phyloP scores from a whole-genome alignment of 2,113 vertebrate species.

The Xiphophorus hellerii region DNA sequence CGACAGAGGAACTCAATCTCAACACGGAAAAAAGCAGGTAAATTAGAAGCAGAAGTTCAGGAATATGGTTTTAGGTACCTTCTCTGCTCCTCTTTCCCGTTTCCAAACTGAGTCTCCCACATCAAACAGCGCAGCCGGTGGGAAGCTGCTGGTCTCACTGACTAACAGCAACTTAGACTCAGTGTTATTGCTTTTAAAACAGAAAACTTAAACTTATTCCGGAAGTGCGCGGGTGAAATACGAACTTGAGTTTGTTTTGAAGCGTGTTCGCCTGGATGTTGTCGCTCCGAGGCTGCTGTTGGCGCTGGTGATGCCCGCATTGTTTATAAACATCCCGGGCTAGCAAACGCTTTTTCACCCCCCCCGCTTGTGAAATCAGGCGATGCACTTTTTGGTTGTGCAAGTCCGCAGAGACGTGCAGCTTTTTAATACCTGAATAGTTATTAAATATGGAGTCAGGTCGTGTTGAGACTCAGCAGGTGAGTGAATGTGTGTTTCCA shows the following conservation, averaged over 20 bases:
- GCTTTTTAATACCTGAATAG: background rate
- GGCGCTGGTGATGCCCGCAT: slow-evolving; percentile 38
- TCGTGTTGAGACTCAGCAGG: slow-evolving; percentile 12
- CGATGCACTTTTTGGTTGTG: background rate
- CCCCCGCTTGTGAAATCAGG: background rate
- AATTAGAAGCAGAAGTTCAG: slow-evolving; percentile 1
- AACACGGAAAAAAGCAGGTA: slow-evolving; percentile 75
- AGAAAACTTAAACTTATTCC: background rate
- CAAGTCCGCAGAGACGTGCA: background rate
- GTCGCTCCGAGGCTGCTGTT: slow-evolving; percentile 4
- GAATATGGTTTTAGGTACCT: slow-evolving; percentile 35
- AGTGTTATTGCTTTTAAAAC: background rate
- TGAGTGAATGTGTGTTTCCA: slow-evolving; percentile 2
- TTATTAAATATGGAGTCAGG: background rate
- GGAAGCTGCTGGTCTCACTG: slow-evolving; percentile 37
- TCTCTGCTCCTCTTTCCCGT: slow-evolving; percentile 34
- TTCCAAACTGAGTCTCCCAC: slow-evolving; percentile 60
- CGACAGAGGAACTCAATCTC: slow-evolving; percentile 49
- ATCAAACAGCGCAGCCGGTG: slow-evolving; percentile 63
- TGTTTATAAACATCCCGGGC: slow-evolving; percentile 65
- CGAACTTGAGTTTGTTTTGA: slow-evolving; percentile 19
- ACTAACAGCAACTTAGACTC: slow-evolving; percentile 26
- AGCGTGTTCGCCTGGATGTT: slow-evolving; percentile 2
- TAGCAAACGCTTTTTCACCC: background rate
- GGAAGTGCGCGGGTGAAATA: background rate